A percentile compares a stretch with the other conserved stretches of the same genome.
Conservation (phyloP, 1,140 invertebrate genomes). For the Ridgeia piscesae region DNA sequence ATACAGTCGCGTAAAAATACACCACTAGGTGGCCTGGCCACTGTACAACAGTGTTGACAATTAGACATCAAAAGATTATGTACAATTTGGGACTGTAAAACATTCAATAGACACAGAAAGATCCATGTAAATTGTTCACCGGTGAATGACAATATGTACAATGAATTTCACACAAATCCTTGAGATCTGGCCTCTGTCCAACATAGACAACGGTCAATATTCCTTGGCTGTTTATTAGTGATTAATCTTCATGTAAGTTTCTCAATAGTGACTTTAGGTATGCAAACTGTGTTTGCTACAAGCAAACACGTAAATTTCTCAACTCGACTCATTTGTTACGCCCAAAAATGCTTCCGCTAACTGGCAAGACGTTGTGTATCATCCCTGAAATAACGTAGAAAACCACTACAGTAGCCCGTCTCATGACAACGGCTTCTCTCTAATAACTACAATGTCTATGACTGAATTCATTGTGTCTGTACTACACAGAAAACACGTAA, state of each 20-base stretch:
- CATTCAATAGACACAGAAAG: background rate
- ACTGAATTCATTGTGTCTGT: background rate
- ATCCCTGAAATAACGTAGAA: background rate
- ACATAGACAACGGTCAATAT: background rate
- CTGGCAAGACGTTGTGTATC: background rate
- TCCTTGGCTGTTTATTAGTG: background rate
- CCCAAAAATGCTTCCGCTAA: background rate
- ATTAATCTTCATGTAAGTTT: background rate
- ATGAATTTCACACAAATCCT: background rate
- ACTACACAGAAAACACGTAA: background rate
- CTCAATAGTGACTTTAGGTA: background rate
- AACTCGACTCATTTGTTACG: background rate
- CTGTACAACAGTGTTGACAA: background rate
- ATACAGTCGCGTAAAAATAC: background rate
- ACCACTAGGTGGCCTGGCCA: background rate
- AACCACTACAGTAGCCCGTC: background rate
- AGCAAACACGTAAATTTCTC: background rate
- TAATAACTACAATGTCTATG: background rate
- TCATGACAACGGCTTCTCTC: background rate
- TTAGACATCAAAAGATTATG: background rate
- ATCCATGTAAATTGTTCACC: background rate
- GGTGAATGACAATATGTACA: background rate
- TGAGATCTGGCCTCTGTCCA: background rate
- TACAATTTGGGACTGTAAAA: constrained; percentile 6
- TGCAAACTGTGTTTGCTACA: background rate